These are phyloP conservation scores for Montipora efflorescens DNA, from an alignment of 64 coral and sea anemone genomes.

Conservation along the genomic window DNA sequence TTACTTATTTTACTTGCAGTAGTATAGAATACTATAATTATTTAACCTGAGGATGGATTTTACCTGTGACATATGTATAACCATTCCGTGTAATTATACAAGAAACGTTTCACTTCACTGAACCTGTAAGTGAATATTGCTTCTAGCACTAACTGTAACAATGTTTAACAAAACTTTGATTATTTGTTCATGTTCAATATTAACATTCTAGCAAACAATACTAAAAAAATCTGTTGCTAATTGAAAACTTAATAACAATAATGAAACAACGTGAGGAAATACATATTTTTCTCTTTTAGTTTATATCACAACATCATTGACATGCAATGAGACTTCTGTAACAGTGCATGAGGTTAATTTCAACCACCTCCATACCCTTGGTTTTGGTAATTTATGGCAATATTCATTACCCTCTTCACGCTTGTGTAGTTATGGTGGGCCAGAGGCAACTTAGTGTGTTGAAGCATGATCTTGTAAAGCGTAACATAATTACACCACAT, in stretches of 20 bases:
- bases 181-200: constrained; percentile 27
- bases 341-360: constrained; percentile 28
- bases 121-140: constrained; percentile 28
- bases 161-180: constrained; percentile 34
- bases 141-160: constrained; percentile 20
- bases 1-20: constrained; percentile 30
- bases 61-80: constrained; percentile 29
- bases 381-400: constrained; percentile 44
- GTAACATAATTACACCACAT: constrained; percentile 16
- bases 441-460: constrained; percentile 53
- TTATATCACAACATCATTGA: constrained; percentile 19
- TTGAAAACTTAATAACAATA: constrained; percentile 19
- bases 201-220: constrained; percentile 10
- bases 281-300: constrained; percentile 22
- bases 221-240: constrained; percentile 15
- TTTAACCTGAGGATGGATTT: constrained; percentile 35
- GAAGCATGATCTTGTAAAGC: constrained; percentile 52
- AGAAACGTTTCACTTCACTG: constrained; percentile 20
- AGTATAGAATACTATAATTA: constrained; percentile 34
- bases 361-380: constrained; percentile 50
- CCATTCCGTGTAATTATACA: constrained; percentile 10
- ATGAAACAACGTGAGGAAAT: constrained; percentile 12
- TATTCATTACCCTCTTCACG: constrained; percentile 47
- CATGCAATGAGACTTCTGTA: constrained; percentile 19
- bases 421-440: constrained; percentile 47